Base-by-base conservation (phyloP, 2,113 vertebrate genomes). In the Rhipidura dahli region DNA sequence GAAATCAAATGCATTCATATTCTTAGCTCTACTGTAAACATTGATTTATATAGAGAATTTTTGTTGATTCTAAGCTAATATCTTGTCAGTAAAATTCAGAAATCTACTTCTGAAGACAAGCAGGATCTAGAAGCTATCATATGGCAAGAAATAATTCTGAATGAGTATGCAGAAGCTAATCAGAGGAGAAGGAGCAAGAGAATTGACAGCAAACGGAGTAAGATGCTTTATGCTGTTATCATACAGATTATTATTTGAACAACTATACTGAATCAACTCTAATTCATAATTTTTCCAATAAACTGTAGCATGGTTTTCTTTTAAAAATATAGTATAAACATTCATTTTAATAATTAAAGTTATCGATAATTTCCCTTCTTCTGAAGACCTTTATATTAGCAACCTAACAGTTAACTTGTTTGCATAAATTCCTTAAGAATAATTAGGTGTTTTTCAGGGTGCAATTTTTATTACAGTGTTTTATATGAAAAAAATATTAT, bases 151-250 rank as follows among this genome's bases (percentile, higher is more conserved):
- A 24, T 57, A 56, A 24, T 40, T 92, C 80, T 73, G 59, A 65
- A 88, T 3, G 51, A 65, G 57, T 61, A 61, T 31, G 45, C 56
- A 59, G 63, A 47, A 68, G 30, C 26, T 84, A 31, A 91, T 42
- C 63, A 83, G 45, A 95, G 86, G 57, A 95, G 84, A 90, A 97
- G 80, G 54, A 98, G 92, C 50, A 82, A 81, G 90, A 97, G 91
- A 93, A 47, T 94, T 9, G 7, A 56, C 77, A 61, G 24, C 51
- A 97, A 91, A 89, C 72, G 8, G 13, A 95, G 98, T 98, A 94
- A 97, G 96, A 49, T 56, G 50, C 39, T 89, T 40, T 96, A 17
- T 88, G 47, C 30, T 94, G 18, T 75, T 87, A 56, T 60, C 15
- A 47, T 35, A 51, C 8, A 61, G 11, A 17, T 60, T 30, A 35